Evolutionary conservation across 2,113 vertebrate genomes (phyloP).

Genomic region (Dascyllus trimaculatus): DNA sequence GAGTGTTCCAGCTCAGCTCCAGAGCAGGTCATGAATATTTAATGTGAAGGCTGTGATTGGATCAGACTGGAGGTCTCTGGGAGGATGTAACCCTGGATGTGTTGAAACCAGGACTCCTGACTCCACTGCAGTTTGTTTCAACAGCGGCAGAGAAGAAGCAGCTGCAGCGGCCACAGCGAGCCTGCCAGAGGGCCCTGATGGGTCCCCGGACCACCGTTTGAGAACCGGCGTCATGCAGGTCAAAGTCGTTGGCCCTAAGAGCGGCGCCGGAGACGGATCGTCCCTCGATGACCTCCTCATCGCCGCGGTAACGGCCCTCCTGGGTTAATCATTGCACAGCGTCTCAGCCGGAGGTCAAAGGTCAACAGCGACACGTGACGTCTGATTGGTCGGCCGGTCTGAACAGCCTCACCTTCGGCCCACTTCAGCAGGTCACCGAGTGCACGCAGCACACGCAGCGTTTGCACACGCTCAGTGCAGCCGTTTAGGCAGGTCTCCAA

Average conservation of each 20-base stretch:
- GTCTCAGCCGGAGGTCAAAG: conserved; percentile 31
- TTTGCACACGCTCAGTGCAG: conserved; percentile 31
- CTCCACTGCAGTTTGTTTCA: too few species aligned
- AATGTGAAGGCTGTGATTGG: too few species aligned
- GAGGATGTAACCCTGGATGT: too few species aligned
- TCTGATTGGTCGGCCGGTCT: neutral
- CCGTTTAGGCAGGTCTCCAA: neutral
- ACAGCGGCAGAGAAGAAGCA: too few species aligned
- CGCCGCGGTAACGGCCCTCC: neutral
- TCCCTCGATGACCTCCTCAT: neutral
- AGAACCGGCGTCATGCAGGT: neutral
- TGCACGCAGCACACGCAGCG: neutral
- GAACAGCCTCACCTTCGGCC: conserved; percentile 28
- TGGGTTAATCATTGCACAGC: conserved; percentile 34
- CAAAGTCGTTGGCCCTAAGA: neutral
- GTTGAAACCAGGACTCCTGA: too few species aligned
- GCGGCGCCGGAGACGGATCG: neutral
- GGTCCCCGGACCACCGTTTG: neutral
- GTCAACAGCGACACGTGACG: conserved; percentile 17
- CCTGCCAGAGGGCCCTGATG: neutral
- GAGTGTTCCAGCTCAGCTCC: too few species aligned
- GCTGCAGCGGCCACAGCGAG: too few species aligned
- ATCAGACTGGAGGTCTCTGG: too few species aligned
- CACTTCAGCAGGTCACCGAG: conserved; percentile 17
- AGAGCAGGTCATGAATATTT: too few species aligned